These are phyloP conservation scores for Thereva nobilitata DNA, from an alignment of 2,888 invertebrate species.

Conservation along the genomic window DNA sequence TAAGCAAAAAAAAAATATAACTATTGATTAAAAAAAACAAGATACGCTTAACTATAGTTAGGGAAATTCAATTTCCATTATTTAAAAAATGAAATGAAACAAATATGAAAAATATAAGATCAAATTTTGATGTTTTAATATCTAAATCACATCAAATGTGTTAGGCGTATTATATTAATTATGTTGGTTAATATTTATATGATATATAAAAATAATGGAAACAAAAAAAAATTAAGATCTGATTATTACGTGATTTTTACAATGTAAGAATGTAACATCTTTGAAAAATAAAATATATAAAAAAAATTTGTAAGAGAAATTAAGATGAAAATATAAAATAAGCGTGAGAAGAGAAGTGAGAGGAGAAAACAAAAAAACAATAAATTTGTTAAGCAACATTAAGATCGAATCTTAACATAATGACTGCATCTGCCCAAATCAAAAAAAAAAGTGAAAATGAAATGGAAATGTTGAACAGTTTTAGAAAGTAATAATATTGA, in stretches of 20 bases:
- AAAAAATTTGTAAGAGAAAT: too few relatives aligned
- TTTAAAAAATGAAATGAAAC: conserved; percentile 24
- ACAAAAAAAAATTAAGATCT: conserved; percentile 32
- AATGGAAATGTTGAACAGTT: conserved; percentile 5
- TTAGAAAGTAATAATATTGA: background rate
- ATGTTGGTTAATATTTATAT: conserved; percentile 7
- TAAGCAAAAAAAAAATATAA: too few relatives aligned
- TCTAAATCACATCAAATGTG: conserved; percentile 25
- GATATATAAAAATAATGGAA: too few relatives aligned
- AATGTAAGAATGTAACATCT: too few relatives aligned
- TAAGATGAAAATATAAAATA: too few relatives aligned
- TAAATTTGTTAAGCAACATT: background rate
- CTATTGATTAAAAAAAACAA: conserved; percentile 33
- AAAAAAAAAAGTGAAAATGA: conserved; percentile 37
- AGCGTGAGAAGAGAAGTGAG: too few relatives aligned
- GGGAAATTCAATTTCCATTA: conserved; percentile 31
- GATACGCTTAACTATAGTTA: conserved; percentile 40
- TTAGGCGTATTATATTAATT: conserved; percentile 25
- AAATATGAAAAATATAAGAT: conserved; percentile 29
- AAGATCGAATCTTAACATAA: conserved; percentile 48
- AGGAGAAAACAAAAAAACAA: too few relatives aligned
- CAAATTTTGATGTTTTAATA: conserved; percentile 10
- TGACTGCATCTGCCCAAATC: conserved; percentile 48
- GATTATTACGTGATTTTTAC: too few relatives aligned
- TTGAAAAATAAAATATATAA: too few relatives aligned